Percentiles rank a stretch among this genome's conserved stretches.
Evolutionary conservation across 2,113 vertebrate genomes (phyloP).

Genomic region (Murina feae): DNA sequence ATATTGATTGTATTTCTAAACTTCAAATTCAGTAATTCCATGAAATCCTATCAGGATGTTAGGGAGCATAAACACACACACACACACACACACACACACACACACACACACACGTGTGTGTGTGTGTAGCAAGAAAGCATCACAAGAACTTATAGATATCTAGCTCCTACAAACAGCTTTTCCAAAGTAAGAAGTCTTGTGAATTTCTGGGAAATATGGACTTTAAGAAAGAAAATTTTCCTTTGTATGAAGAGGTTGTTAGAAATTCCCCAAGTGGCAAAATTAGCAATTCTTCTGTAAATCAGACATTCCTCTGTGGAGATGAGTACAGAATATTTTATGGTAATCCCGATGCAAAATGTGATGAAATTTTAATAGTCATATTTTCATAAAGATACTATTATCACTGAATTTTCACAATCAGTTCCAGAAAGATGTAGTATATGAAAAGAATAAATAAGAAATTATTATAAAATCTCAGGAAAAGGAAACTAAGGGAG

Average conservation of each 20-base stretch:
- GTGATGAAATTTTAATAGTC: constrained; percentile 36
- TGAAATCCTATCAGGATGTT: neutral
- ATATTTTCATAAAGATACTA: constrained; percentile 28
- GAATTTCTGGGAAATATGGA: neutral
- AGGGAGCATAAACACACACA: neutral
- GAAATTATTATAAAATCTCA: constrained; percentile 17
- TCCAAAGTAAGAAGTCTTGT: neutral
- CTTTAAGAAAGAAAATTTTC: neutral
- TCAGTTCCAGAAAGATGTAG: neutral
- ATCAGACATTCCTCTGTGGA: neutral
- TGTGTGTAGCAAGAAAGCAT: constrained; percentile 6
- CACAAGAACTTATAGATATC: neutral
- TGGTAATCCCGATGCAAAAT: constrained; percentile 15
- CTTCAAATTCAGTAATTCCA: neutral
- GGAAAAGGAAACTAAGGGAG: neutral
- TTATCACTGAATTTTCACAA: constrained; percentile 25
- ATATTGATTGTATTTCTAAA: neutral
- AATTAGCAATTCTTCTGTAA: constrained; percentile 20
- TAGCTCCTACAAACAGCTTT: neutral
- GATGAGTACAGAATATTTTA: neutral
- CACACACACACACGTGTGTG: neutral
- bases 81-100: neutral
- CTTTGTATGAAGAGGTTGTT: neutral
- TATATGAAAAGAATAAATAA: neutral
- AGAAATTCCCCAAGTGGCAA: neutral